Percentiles rank a stretch among this genome's conserved stretches.
phyloP scores from a whole-genome alignment of 2,888 invertebrate genomes.

The Cistogaster globosa region DNA sequence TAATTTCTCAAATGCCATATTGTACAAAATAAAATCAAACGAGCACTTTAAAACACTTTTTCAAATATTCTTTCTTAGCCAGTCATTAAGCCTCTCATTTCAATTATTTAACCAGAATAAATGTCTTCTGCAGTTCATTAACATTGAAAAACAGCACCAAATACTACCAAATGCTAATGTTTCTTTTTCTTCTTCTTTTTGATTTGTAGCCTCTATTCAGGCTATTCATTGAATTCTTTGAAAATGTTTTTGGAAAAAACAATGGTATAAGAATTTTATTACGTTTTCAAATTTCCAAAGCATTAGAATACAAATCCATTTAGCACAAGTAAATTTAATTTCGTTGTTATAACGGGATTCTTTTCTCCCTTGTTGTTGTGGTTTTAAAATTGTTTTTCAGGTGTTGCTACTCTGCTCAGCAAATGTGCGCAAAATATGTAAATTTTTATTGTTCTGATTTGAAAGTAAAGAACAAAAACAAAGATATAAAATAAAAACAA shows the following conservation, averaged over 20 bases:
- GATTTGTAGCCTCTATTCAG: neutral
- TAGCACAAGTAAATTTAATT: neutral
- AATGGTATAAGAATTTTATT: slow-evolving; percentile 42
- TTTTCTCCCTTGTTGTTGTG: neutral
- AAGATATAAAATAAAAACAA: neutral
- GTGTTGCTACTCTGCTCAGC: neutral
- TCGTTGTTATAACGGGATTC: too few relatives aligned
- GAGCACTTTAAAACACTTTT: neutral
- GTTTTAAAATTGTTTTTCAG: slow-evolving; percentile 24
- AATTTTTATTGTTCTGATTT: neutral
- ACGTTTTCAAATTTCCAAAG: slow-evolving; percentile 47
- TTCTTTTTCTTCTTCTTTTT: slow-evolving; percentile 1
- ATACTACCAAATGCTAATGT: neutral
- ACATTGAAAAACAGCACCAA: neutral
- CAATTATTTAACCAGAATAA: slow-evolving; percentile 22
- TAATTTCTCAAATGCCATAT: neutral
- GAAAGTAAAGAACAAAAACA: neutral
- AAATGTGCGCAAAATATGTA: neutral
- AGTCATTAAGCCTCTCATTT: slow-evolving; percentile 27
- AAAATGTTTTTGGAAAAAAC: neutral
- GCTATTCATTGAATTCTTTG: slow-evolving; percentile 12
- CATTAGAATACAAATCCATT: slow-evolving; percentile 60
- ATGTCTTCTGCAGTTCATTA: slow-evolving; percentile 36
- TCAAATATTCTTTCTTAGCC: neutral
- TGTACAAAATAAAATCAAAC: neutral